Base-by-base conservation (phyloP, 92 coral and sea anemone species). In the Chrysogorgia sp. region DNA sequence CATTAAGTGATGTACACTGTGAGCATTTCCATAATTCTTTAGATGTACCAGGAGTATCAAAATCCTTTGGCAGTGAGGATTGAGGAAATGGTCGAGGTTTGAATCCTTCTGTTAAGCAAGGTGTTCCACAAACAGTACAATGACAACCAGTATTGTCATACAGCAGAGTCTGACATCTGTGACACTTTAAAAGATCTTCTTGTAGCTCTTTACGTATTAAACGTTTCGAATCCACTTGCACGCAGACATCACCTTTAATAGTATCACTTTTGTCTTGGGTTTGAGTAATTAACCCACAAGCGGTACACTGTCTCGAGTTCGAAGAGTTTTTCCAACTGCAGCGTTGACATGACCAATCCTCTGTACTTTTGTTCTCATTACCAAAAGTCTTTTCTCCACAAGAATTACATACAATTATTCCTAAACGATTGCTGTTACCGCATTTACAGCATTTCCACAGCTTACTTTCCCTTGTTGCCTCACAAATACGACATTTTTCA, bases 31-130 rank as follows among this genome's bases (percentile, higher is more conserved):
- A 96, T 10, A 45, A n/a, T n/a, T n/a, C 41, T 22, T 90, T 90
- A 70, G 75, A 72, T 25, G 90, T 83, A 32, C 83, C 60, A 9
- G 86, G 72, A 7, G 65, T 58, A 45, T 67, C 85, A 19, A 58
- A 50, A 28, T 77, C 71, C 2, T 87, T 79, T 34, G 90, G 90
- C 21, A 92, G 72, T 24, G 98, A 94, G n/a, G 97, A 92, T 37
- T 92, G 84, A 10, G 99, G 99, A 55, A 96, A 92, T 9, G 97
- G 96, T 50, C 97, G 71, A 5, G 99, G 99, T 71, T 96, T 96
- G 32, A 96, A 96, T 23, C 97, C 97, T n/a, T 89, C 91, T n/a
- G 87, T 80, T 29, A 89, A 66, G 63, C 99, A 96, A 31, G 85
- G 90, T 0, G 86, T 79, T 0, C 89, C 92, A 71, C 99, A 96